Evolutionary conservation across 1,140 invertebrate genomes (phyloP).

Genomic region (Musca domestica): DNA sequence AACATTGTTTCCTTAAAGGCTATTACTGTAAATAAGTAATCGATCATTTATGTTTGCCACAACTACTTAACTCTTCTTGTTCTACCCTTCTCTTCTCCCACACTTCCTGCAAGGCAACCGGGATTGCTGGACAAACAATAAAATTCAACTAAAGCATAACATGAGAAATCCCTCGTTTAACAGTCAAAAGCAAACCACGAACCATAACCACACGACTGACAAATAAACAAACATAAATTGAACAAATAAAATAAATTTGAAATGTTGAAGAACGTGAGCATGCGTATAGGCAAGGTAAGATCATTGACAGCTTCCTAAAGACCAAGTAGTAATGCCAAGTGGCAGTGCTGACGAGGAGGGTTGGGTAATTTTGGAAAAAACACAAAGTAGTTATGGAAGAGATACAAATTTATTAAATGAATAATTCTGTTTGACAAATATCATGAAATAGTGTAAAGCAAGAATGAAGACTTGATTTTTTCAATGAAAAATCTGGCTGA

Average conservation of each 20-base stretch:
- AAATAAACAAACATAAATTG: background rate
- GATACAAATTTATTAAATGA: no score
- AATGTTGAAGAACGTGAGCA: slow-evolving; percentile 25
- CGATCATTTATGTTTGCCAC: slow-evolving; percentile 39
- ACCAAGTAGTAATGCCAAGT: no score
- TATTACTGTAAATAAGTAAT: slow-evolving; percentile 47
- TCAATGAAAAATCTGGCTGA: no score
- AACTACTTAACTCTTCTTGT: background rate
- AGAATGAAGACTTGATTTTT: no score
- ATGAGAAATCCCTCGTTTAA: background rate
- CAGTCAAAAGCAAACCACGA: slow-evolving; percentile 8
- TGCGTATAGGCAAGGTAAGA: background rate
- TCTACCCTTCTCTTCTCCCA: background rate
- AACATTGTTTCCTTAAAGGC: background rate
- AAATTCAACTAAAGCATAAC: slow-evolving; percentile 11
- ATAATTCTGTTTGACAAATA: no score
- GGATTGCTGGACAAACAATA: background rate
- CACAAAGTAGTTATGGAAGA: no score
- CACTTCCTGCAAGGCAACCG: background rate
- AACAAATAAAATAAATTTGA: background rate
- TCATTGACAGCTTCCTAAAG: no score
- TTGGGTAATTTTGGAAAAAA: no score
- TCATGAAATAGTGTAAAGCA: no score
- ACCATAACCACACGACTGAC: background rate
- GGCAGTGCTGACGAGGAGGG: no score